Evolutionary conservation across 2,113 vertebrate genomes (phyloP), one percentile per base, ranked within the genome.

Genomic region (Anthoscopus minutus): DNA sequence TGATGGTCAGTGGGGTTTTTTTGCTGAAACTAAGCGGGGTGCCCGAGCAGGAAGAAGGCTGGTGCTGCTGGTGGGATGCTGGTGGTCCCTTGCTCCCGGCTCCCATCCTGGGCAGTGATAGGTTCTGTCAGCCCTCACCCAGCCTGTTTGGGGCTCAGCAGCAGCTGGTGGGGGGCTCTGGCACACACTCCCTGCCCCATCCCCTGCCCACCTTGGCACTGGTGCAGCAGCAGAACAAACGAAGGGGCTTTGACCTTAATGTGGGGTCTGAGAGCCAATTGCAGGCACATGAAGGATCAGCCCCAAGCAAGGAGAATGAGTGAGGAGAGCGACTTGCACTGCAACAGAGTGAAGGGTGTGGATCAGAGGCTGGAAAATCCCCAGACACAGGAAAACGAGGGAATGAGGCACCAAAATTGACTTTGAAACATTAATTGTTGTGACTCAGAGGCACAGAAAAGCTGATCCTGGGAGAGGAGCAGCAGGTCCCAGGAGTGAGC

Each of bases 351-450:
- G 31, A 54, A 88, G 85, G 70, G 85, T 53, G 93, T 91, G 88
- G 78, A 88, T 77, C 15, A 35, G 70, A 64, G 62, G 38, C 71
- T 94, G 92, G 95, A 95, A 96, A 96, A 57, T 42, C 88, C 85
- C 82, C 71, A 83, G 45, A 81, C 60, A 83, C 13, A 54, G 88
- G 71, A 81, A 90, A 88, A 92, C 35, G 54, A 73, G 89, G 74
- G 86, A 72, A 86, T 30, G 56, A 93, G 50, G 71, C 47, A 77
- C 38, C 37, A 85, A 89, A 60, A 27, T 69, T 65, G 57, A 64
- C 74, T 57, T 65, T 76, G 42, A 37, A 61, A 53, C 16, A 4
- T 25, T n/a, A n/a, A n/a, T 73, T 0, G 0, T 4, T n/a, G 50
- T 86, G 90, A 86, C 57, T 86, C 90, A 94, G 71, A 91, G 66